Percentiles rank a stretch among this genome's conserved stretches.
Conservation (phyloP, 92 coral and sea anemone species). For the Epizoanthus rinbou region DNA sequence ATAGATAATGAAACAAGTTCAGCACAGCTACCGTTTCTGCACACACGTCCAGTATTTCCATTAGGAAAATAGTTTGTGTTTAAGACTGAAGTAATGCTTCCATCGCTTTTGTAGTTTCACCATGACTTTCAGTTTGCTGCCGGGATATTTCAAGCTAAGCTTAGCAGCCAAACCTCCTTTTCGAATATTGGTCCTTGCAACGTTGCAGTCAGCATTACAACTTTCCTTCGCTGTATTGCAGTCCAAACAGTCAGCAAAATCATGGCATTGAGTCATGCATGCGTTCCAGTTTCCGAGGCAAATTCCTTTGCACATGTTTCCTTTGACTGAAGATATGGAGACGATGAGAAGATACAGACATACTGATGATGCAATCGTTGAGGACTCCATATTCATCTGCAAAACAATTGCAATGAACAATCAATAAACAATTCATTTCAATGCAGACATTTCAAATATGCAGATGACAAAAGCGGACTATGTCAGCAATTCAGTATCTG, state of each 20-base stretch:
- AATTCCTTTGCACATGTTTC: neutral
- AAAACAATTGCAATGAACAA: constrained; percentile 23
- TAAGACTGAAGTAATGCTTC: constrained; percentile 9
- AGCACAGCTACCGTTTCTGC: too few relatives aligned
- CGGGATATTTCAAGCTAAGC: neutral
- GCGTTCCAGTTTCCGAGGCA: constrained; percentile 25
- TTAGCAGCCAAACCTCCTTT: neutral
- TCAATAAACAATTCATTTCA: constrained; percentile 5
- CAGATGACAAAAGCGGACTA: constrained; percentile 8
- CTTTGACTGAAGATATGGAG: constrained; percentile 16
- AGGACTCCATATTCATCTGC: constrained; percentile 11
- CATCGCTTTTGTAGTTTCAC: constrained; percentile 16
- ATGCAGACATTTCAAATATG: neutral
- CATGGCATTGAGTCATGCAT: neutral
- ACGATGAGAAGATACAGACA: neutral
- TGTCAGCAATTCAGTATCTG: neutral
- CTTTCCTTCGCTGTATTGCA: neutral
- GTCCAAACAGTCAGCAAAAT: constrained; percentile 2
- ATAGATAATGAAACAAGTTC: too few relatives aligned
- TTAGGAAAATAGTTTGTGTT: constrained; percentile 9
- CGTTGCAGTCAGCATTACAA: neutral
- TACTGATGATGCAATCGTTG: constrained; percentile 23
- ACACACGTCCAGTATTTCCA: neutral
- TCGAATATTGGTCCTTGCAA: neutral
- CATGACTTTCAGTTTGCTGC: constrained; percentile 1